Conservation (phyloP, 2,888 invertebrate species). For the Amorpha juglandis region DNA sequence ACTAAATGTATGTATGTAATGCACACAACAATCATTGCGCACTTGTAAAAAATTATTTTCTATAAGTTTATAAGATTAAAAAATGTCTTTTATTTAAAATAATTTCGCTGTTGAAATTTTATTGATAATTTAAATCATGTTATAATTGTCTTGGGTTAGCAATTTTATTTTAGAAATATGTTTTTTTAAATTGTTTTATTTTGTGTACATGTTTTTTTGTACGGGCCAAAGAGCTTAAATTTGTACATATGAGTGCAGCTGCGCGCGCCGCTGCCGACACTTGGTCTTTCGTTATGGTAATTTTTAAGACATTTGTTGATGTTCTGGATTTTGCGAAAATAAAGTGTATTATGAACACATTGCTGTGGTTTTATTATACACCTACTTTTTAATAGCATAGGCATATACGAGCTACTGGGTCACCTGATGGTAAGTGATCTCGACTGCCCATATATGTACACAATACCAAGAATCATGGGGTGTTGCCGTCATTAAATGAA, state of each 20-base stretch:
- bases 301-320: slow-evolving; percentile 84
- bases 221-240: slow-evolving; percentile 82
- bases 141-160: slow-evolving; percentile 67
- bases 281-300: slow-evolving; percentile 80
- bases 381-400: no score
- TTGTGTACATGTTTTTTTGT: slow-evolving; percentile 71
- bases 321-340: slow-evolving; percentile 83
- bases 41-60: slow-evolving; percentile 38
- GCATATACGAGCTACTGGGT: no score
- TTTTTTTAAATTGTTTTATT: slow-evolving; percentile 52
- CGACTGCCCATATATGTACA: no score
- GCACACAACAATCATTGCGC: slow-evolving; percentile 37
- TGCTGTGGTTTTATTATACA: slow-evolving; percentile 28
- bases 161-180: slow-evolving; percentile 59
- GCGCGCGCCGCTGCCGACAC: slow-evolving; percentile 63
- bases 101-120: slow-evolving; percentile 72
- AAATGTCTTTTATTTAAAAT: slow-evolving; percentile 57
- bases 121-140: slow-evolving; percentile 79
- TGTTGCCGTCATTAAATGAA: no score
- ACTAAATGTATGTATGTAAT: slow-evolving; percentile 41
- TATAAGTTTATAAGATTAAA: slow-evolving; percentile 50
- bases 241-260: slow-evolving; percentile 74
- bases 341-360: slow-evolving; percentile 69
- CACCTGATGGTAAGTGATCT: no score
- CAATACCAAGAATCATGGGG: no score